These are phyloP conservation scores for Catharus ustulatus DNA, from an alignment of 2,797 vertebrate species.

Conservation along the genomic window DNA sequence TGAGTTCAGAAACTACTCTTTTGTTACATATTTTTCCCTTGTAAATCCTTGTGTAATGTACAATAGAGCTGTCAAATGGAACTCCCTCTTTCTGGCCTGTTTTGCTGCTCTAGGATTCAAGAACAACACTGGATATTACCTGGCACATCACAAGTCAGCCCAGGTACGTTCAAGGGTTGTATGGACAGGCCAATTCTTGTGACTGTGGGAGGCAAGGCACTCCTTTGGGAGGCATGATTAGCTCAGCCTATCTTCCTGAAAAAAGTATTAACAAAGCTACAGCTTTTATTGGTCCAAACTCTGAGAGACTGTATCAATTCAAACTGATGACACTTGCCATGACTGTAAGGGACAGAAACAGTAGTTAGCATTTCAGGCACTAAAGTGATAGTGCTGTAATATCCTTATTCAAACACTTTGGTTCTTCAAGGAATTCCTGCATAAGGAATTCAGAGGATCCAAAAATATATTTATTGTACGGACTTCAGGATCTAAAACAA, in stretches of 20 bases:
- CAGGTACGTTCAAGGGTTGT: neutral
- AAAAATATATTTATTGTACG: neutral
- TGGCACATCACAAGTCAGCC: neutral
- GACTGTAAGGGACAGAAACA: neutral
- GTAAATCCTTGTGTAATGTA: neutral
- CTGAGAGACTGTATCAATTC: neutral
- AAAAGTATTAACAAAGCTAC: neutral
- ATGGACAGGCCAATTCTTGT: neutral
- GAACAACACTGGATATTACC: neutral
- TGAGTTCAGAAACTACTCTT: neutral
- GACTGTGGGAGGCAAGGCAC: neutral
- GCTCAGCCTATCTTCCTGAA: neutral
- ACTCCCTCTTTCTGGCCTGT: neutral
- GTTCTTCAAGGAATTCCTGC: neutral
- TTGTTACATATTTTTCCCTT: fast-evolving
- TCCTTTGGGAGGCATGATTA: neutral
- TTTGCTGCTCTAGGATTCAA: neutral
- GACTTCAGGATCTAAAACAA: neutral
- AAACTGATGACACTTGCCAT: neutral
- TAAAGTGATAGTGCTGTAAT: neutral
- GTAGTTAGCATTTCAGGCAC: neutral
- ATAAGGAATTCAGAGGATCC: neutral
- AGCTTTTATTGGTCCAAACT: neutral
- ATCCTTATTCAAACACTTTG: neutral
- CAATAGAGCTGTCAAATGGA: neutral